Evolutionary conservation across 2,797 vertebrate genomes (phyloP).

Genomic region (Poecilia gillii): DNA sequence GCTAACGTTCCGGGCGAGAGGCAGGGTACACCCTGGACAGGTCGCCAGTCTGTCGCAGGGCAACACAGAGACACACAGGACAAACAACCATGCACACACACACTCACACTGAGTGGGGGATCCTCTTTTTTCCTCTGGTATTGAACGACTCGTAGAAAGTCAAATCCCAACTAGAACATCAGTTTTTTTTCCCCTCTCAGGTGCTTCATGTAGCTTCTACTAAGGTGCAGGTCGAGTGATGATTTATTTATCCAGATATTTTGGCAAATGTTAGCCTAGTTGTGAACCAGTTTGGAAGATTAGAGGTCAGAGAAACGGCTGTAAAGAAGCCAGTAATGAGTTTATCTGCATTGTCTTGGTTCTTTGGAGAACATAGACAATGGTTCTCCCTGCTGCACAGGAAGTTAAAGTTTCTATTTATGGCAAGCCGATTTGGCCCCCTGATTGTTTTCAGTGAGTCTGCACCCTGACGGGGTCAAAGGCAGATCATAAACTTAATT

Average conservation of each 20-base stretch:
- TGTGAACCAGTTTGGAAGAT: background rate
- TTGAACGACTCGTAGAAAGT: constrained; percentile 24
- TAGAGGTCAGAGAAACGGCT: background rate
- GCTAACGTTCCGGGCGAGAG: too few species aligned
- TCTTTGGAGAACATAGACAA: background rate
- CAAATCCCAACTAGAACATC: constrained; percentile 28
- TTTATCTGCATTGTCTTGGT: background rate
- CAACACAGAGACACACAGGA: too few species aligned
- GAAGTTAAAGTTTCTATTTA: background rate
- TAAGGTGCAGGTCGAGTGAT: background rate
- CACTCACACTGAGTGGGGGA: too few species aligned
- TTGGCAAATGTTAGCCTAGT: background rate
- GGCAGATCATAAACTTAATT: background rate
- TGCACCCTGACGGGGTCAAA: background rate
- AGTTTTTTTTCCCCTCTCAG: constrained; percentile 20
- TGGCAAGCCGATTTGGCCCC: background rate
- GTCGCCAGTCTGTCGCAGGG: too few species aligned
- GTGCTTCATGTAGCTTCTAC: background rate
- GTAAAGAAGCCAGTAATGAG: background rate
- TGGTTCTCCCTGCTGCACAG: background rate
- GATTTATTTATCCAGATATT: background rate
- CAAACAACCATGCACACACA: too few species aligned
- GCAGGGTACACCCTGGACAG: too few species aligned
- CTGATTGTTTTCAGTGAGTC: background rate
- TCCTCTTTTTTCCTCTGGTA: background rate